A percentile compares a stretch with the other conserved stretches of the same genome.
Evolutionary conservation across 2,797 vertebrate species (phyloP).

Genomic region (Oceanodroma leucorhoa): DNA sequence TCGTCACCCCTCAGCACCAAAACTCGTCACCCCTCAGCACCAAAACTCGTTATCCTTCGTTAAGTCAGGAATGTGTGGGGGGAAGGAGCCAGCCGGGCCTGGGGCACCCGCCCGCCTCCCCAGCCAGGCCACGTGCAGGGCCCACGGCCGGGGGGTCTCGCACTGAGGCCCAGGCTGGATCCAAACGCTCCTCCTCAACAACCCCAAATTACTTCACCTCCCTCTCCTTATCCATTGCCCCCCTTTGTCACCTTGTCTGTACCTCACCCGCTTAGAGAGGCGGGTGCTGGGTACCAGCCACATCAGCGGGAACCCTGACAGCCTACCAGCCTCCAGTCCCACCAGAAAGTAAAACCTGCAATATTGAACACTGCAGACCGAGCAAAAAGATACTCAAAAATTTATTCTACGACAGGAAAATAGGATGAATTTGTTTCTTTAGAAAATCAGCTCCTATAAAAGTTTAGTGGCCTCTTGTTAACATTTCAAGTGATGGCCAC

Average conservation of each 20-base stretch:
- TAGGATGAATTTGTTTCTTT: not conserved
- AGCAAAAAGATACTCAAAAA: not conserved
- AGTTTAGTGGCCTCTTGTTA: not conserved
- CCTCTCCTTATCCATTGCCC: not conserved
- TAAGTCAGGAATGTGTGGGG: fast-evolving
- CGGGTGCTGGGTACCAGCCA: not conserved
- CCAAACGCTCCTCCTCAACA: fast-evolving
- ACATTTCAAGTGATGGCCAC: not conserved
- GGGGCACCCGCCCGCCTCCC: not conserved
- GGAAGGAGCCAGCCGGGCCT: fast-evolving
- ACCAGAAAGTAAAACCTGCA: not conserved
- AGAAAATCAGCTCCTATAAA: not conserved
- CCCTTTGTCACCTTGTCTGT: not conserved
- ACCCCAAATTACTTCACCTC: not conserved
- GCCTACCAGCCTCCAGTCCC: fast-evolving
- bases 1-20: too few relatives aligned
- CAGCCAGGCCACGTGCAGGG: not conserved
- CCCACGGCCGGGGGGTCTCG: fast-evolving
- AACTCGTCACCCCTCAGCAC: too few relatives aligned
- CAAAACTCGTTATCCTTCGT: not conserved
- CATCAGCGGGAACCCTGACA: fast-evolving
- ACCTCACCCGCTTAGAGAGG: not conserved
- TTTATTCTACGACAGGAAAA: not conserved
- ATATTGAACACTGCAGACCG: fast-evolving
- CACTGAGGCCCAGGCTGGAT: fast-evolving